Conservation (phyloP, 2,888 invertebrate genomes). For the Spodoptera littoralis region DNA sequence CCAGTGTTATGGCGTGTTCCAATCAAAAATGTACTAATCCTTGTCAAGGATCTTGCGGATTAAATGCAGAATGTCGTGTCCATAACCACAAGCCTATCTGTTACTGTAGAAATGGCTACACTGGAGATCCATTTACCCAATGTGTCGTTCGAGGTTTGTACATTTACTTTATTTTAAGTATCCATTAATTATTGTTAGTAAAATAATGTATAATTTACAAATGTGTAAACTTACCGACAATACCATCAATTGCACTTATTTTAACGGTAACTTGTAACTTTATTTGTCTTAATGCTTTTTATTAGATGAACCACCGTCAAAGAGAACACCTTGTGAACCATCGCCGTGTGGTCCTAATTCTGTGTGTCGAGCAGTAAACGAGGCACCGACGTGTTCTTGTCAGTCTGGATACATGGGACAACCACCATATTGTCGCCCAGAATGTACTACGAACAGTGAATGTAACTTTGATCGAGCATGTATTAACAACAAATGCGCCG, state of each 20-base stretch:
- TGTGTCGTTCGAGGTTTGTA: constrained; percentile 85
- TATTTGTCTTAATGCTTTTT: constrained; percentile 8
- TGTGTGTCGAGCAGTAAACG: constrained; percentile 88
- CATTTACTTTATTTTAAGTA: not conserved
- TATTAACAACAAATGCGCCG: constrained; percentile 92
- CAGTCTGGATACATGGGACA: constrained; percentile 91
- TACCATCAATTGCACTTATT: too few relatives aligned
- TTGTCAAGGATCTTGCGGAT: constrained; percentile 94
- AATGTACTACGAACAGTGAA: constrained; percentile 94
- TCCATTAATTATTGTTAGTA: too few relatives aligned
- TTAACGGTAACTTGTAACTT: too few relatives aligned
- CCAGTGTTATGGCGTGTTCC: constrained; percentile 92
- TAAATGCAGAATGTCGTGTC: constrained; percentile 93
- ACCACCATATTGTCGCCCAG: constrained; percentile 93
- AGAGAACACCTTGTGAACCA: constrained; percentile 89
- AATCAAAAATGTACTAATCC: constrained; percentile 94
- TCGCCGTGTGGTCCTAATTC: constrained; percentile 95
- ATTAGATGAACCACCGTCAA: constrained; percentile 69
- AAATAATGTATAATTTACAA: too few relatives aligned
- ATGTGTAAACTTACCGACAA: too few relatives aligned
- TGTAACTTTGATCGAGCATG: constrained; percentile 93
- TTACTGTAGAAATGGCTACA: constrained; percentile 91
- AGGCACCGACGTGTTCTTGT: constrained; percentile 92
- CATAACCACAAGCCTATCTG: constrained; percentile 96
- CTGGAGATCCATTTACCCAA: constrained; percentile 94